Evolutionary conservation across 2,797 vertebrate genomes (phyloP).

Genomic region (Pipistrellus kuhlii): DNA sequence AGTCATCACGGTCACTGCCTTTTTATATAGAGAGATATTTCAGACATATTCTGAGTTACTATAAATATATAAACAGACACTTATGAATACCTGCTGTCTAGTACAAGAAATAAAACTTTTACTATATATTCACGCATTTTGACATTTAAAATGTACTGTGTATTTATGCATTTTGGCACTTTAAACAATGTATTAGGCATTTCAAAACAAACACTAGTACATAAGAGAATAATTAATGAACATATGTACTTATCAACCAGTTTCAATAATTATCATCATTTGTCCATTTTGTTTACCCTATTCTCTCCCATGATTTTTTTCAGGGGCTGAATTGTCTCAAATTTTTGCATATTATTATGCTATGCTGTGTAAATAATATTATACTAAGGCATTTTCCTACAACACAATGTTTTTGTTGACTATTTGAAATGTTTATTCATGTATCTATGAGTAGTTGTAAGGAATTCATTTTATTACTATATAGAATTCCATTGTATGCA

Average conservation of each 20-base stretch:
- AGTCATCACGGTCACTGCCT: too few species aligned
- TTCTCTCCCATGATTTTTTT: neutral
- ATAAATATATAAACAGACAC: neutral
- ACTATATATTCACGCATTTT: neutral
- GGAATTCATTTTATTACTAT: neutral
- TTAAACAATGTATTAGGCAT: neutral
- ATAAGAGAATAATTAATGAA: neutral
- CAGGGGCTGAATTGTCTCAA: neutral
- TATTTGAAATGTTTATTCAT: neutral
- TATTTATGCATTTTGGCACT: neutral
- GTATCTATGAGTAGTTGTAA: neutral
- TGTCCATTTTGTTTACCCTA: neutral
- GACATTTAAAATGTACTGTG: neutral
- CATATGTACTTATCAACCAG: neutral
- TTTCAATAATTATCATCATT: neutral
- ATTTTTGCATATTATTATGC: neutral
- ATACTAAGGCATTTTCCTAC: neutral
- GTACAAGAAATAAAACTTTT: constrained; percentile 4
- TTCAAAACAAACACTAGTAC: neutral
- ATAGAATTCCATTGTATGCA: neutral
- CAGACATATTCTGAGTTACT: neutral
- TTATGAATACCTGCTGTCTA: neutral
- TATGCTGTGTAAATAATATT: neutral
- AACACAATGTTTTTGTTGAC: neutral
- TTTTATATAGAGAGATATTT: neutral